Base-by-base conservation (phyloP, 2,797 vertebrate species). In the Trachops cirrhosus region DNA sequence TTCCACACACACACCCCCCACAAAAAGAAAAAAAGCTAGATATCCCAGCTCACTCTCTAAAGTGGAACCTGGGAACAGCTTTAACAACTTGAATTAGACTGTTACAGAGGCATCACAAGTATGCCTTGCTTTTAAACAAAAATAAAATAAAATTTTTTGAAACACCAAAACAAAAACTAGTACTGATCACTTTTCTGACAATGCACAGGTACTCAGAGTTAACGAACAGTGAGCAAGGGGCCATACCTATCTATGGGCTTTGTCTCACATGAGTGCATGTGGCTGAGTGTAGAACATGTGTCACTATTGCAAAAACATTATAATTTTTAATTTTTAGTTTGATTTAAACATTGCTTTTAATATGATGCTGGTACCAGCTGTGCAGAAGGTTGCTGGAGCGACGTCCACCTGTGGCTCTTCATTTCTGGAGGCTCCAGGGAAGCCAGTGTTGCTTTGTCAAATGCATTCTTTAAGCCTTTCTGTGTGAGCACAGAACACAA, bases 381-480 rank as follows among this genome's bases (percentile, higher is more conserved):
- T 99, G 99, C 98, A 98, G 98, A 98, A 93, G 97, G 98, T 97
- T 97, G 97, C 94, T 98, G 98, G 95, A 98, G 97, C 98, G 97
- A 98, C 21, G 98, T 98, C 99, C 99, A 99, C 99, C 99, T 99
- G 98, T 99, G 99, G 98, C 99, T 99, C 99, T 99, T 99, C 99
- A 99, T 99, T 99, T 99, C 99, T 96, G 99, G 99, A 89, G 99
- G 99, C 98, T 99, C 99, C 99, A 99, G 97, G 98, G 99, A 99
- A 97, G 99, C 99, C 99, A 99, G 98, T 99, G 99, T 99, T 98
- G 99, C 99, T 98, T 99, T 99, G 96, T 99, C 99, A 99, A 99
- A 99, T 99, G 99, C 99, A 99, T 99, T 99, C 99, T 99, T 99
- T 99, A 99, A 99, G 98, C 99, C 99, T 99, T 99, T 99, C 99